Evolutionary conservation across 2,797 vertebrate genomes (phyloP), one percentile per base, ranked within the genome.

Genomic region (Scolopax bukidnonensis): DNA sequence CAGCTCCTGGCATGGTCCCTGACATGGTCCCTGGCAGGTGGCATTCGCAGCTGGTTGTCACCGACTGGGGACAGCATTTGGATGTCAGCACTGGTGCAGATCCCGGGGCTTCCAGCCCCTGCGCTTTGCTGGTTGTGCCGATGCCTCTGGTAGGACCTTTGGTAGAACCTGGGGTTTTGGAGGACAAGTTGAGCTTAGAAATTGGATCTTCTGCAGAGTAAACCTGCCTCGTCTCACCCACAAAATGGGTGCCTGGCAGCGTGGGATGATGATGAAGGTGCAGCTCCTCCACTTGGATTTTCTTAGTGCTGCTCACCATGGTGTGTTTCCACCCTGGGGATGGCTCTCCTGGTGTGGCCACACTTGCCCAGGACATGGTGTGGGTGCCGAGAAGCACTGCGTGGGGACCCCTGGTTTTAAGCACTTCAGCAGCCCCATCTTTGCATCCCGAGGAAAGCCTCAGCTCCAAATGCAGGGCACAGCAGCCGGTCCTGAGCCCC

Each of bases 231-330:
- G 2, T 76, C 50, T 64, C 75, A 23, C 28, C 38, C 4, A 6
- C 3, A 7, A 16, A 71, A 6, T 1, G 6, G 43, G 23, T 11
- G 20, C 17, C 13, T 3, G 8, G 50, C 45, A 57, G 76, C 3
- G 1, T 3, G 67, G 64, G 75, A 7, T 0, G 17, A 11, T 2
- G 10, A 11, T 3, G 23, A 27, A 47, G 82, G 25, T 4, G 17
- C 78, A 78, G 82, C 57, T 81, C 28, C 30, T 45, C 74, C 4
- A 0, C 18, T 33, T 0, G 16, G 38, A 6, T 64, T n/a, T 25
- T 5, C 68, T 80, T 60, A 11, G 74, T 0, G 0, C 48, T 0
- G 0, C 38, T 82, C 3, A 1, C 56, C 0, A 0, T 9, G 65
- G 8, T 5, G 1, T 11, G 45, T 47, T 15, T 59, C 54, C 61